phyloP scores from a whole-genome alignment of 1,140 invertebrate genomes.

The Thaumetopoea pityocampa region DNA sequence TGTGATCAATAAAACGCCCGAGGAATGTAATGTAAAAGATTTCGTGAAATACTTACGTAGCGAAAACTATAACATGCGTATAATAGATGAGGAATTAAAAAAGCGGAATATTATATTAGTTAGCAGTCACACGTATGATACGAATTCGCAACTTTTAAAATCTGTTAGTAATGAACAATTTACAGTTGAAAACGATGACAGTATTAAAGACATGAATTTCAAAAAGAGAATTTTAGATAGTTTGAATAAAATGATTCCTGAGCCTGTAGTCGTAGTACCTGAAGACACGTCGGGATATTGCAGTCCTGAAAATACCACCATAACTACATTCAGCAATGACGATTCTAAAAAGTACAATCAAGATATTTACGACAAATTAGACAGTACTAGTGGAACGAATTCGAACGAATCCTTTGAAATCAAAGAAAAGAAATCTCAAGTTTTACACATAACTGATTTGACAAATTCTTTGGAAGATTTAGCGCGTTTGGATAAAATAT shows the following conservation, averaged over 20 bases:
- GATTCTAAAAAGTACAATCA: conserved; percentile 17
- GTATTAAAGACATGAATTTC: conserved; percentile 2
- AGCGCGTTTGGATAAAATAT: conserved; percentile 56
- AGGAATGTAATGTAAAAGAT: not conserved
- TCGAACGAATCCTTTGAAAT: conserved; percentile 59
- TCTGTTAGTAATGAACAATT: not conserved
- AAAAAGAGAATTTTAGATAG: conserved; percentile 17
- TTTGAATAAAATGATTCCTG: conserved; percentile 16
- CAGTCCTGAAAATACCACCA: conserved; percentile 17
- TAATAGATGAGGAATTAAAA: conserved; percentile 16
- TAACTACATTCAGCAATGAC: conserved; percentile 17
- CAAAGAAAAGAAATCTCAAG: conserved; percentile 53
- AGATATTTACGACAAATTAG: conserved; percentile 63
- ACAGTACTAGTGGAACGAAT: conserved; percentile 47
- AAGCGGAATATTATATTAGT: conserved; percentile 17
- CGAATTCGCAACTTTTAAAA: not conserved
- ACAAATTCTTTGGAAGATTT: conserved; percentile 60
- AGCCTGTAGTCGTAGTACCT: conserved; percentile 7
- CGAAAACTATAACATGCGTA: conserved; percentile 7
- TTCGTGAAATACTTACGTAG: conserved; percentile 2
- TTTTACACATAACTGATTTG: conserved; percentile 56
- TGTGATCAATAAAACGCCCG: not conserved
- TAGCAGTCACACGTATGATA: not conserved
- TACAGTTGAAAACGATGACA: not conserved
- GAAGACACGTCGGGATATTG: conserved; percentile 15